Percentiles rank a stretch among this genome's conserved stretches.
Conservation (phyloP, 2,888 invertebrate genomes). For the Epicampocera succincta region DNA sequence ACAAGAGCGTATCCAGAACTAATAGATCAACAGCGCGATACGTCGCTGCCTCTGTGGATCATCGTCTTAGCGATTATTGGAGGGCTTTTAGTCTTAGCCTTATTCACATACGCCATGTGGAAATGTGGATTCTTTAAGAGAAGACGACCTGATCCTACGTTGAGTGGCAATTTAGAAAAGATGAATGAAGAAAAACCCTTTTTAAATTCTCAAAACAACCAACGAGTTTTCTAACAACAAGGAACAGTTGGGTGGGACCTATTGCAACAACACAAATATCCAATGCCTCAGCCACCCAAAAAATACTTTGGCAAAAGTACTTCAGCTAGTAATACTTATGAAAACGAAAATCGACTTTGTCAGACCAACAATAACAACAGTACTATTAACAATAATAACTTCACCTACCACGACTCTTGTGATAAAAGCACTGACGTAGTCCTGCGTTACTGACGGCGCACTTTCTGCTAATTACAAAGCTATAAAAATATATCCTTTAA, state of each 20-base stretch:
- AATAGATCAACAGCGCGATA: slow-evolving; percentile 87
- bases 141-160: slow-evolving; percentile 90
- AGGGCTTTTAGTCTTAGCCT: slow-evolving; percentile 90
- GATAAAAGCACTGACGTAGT: slow-evolving; percentile 47
- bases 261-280: slow-evolving; percentile 72
- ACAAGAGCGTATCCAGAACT: slow-evolving; percentile 93
- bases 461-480: slow-evolving; percentile 43
- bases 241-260: slow-evolving; percentile 80
- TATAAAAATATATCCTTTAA: slow-evolving; percentile 12
- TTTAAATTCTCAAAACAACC: slow-evolving; percentile 75
- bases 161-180: slow-evolving; percentile 90
- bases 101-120: slow-evolving; percentile 91
- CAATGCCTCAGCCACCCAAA: slow-evolving; percentile 69
- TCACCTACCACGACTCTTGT: slow-evolving; percentile 62
- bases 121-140: slow-evolving; percentile 95
- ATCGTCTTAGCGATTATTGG: slow-evolving; percentile 91
- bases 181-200: slow-evolving; percentile 88
- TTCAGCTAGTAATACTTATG: slow-evolving; percentile 55
- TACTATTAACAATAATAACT: slow-evolving; percentile 68
- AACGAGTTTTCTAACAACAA: slow-evolving; percentile 80
- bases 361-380: slow-evolving; percentile 65
- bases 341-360: slow-evolving; percentile 69
- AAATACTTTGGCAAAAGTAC: slow-evolving; percentile 61
- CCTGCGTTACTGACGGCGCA: slow-evolving; percentile 67
- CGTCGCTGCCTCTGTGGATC: slow-evolving; percentile 92